phyloP scores from a whole-genome alignment of 2,113 vertebrate species.

The Actenoides hombroni region DNA sequence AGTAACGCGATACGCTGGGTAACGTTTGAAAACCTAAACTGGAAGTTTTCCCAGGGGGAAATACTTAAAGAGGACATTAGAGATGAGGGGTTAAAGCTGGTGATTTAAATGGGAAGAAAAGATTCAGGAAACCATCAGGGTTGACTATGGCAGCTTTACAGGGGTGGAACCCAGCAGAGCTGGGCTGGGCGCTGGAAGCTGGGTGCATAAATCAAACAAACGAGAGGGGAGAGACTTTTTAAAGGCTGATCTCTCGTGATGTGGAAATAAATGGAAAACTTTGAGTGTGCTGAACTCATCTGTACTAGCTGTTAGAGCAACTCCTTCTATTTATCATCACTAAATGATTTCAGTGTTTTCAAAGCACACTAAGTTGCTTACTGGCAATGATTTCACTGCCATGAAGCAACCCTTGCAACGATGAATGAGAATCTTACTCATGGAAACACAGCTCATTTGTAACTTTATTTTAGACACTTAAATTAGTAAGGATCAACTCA shows the following conservation, averaged over 20 bases:
- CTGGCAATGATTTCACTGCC: background rate
- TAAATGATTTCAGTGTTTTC: background rate
- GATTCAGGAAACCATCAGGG: background rate
- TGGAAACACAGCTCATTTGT: slow-evolving; percentile 31
- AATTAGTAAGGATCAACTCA: background rate
- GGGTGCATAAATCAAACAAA: background rate
- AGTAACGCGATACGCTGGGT: background rate
- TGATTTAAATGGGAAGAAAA: background rate
- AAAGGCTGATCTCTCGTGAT: background rate
- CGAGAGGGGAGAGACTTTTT: background rate
- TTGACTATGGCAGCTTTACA: background rate
- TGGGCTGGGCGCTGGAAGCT: background rate
- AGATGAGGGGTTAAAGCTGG: background rate
- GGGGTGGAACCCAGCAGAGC: background rate
- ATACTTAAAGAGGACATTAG: background rate
- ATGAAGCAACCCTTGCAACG: background rate
- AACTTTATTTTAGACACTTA: background rate
- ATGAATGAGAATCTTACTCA: slow-evolving; percentile 8
- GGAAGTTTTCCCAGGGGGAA: background rate
- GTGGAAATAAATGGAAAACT: background rate
- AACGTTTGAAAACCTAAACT: background rate
- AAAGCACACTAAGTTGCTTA: background rate
- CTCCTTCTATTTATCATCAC: background rate
- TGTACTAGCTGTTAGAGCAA: background rate
- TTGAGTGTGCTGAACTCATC: background rate